Evolutionary conservation across 2,888 invertebrate genomes (phyloP).

Genomic region (Cheilosia vernalis): DNA sequence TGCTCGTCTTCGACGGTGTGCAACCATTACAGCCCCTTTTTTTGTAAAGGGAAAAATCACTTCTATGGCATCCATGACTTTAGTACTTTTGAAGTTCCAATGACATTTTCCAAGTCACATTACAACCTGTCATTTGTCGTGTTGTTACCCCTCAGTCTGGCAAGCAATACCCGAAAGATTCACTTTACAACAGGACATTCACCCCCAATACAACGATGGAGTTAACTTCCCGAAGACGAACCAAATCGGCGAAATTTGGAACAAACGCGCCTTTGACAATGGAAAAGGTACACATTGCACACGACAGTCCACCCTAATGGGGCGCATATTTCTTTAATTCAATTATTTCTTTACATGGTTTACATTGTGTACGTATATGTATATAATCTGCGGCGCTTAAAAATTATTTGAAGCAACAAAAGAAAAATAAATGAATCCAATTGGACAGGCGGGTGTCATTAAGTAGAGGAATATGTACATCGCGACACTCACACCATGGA

Average conservation of each 20-base stretch:
- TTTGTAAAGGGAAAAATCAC: conserved; percentile 52
- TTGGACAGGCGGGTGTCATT: conserved; percentile 51
- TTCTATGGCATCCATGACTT: conserved; percentile 65
- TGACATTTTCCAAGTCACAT: conserved; percentile 62
- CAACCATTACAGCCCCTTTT: conserved; percentile 51
- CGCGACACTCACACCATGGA: conserved; percentile 6
- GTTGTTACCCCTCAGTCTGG: conserved; percentile 10
- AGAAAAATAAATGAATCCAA: conserved; percentile 44
- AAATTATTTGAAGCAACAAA: conserved; percentile 43
- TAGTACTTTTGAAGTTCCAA: conserved; percentile 53
- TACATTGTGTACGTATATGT: conserved; percentile 3
- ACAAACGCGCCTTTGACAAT: conserved; percentile 25
- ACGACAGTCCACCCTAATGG: conserved; percentile 15
- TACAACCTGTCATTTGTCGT: conserved; percentile 25
- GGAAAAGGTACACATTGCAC: background rate
- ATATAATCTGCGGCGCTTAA: conserved; percentile 67
- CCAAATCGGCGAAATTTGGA: conserved; percentile 13
- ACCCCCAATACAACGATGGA: conserved; percentile 12
- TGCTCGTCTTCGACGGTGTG: conserved; percentile 36
- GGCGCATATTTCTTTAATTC: conserved; percentile 67
- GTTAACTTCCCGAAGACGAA: background rate
- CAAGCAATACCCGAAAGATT: conserved; percentile 35
- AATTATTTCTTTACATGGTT: conserved; percentile 59
- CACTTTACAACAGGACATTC: conserved; percentile 49
- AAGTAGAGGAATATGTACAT: conserved; percentile 3